A percentile compares a stretch with the other conserved stretches of the same genome.
These are phyloP conservation scores for Thalassoma bifasciatum DNA, from an alignment of 2,113 vertebrate genomes.

Conservation along the genomic window DNA sequence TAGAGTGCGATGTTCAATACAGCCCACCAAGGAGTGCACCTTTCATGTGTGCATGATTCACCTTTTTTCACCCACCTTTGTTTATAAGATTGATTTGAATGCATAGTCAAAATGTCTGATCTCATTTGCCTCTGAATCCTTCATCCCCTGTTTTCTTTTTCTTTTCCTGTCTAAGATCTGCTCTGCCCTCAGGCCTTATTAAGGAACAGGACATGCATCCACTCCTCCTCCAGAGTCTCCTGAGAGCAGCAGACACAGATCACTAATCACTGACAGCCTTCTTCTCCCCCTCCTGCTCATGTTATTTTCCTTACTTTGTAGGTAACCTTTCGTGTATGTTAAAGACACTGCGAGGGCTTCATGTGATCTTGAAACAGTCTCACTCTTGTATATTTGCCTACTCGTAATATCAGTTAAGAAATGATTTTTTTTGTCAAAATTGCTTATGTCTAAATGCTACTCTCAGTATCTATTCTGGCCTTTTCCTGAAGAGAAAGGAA, in stretches of 20 bases:
- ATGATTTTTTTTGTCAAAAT: too few species aligned
- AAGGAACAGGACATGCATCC: slow-evolving; percentile 47
- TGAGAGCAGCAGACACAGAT: slow-evolving; percentile 44
- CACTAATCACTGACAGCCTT: slow-evolving; percentile 52
- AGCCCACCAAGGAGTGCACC: background rate
- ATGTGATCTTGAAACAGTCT: too few species aligned
- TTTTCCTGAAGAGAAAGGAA: too few species aligned
- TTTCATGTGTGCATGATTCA: slow-evolving; percentile 6
- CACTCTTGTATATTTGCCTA: too few species aligned
- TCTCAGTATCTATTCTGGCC: too few species aligned
- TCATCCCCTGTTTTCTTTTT: slow-evolving; percentile 11
- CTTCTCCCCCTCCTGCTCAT: slow-evolving; percentile 16
- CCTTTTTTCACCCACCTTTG: background rate
- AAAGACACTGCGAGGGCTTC: too few species aligned
- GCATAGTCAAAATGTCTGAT: background rate
- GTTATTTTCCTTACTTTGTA: slow-evolving; percentile 5
- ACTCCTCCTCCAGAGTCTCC: slow-evolving; percentile 51
- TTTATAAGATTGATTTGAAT: slow-evolving; percentile 22
- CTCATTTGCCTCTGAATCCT: background rate
- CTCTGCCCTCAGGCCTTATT: slow-evolving; percentile 57
- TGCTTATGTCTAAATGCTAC: too few species aligned
- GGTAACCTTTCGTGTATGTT: background rate
- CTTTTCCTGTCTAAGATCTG: slow-evolving; percentile 12
- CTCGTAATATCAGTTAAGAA: too few species aligned
- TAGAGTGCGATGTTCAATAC: background rate